Evolutionary conservation across 2,113 vertebrate species (phyloP).

Genomic region (Macquaria australasica): DNA sequence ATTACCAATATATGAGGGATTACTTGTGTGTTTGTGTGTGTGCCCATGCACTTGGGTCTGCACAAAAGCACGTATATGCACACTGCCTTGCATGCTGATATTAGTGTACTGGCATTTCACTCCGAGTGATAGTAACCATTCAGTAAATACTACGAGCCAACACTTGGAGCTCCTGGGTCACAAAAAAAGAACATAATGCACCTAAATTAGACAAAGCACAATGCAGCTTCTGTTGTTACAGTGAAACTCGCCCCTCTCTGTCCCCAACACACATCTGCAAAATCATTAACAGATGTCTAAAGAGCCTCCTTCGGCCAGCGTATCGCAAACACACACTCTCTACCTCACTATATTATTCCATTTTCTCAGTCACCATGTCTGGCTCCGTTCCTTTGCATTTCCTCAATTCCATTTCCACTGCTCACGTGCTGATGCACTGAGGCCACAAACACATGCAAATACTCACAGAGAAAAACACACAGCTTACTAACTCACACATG

Average conservation of each 20-base stretch:
- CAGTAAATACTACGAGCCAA: slow-evolving; percentile 40
- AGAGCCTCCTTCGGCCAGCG: slow-evolving; percentile 63
- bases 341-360: slow-evolving; percentile 59
- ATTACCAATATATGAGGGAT: slow-evolving; percentile 45
- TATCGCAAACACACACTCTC: slow-evolving; percentile 60
- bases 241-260: slow-evolving; percentile 70
- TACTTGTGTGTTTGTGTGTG: neutral
- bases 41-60: neutral
- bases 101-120: slow-evolving; percentile 37
- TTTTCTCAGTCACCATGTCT: slow-evolving; percentile 60
- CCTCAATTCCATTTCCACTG: slow-evolving; percentile 19
- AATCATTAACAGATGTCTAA: slow-evolving; percentile 86
- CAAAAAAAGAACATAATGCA: slow-evolving; percentile 74
- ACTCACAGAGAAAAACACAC: slow-evolving; percentile 27
- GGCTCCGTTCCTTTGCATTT: slow-evolving; percentile 51
- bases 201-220: slow-evolving; percentile 82
- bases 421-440: slow-evolving; percentile 30
- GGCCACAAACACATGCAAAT: slow-evolving; percentile 47
- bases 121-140: slow-evolving; percentile 55
- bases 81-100: neutral
- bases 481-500: slow-evolving; percentile 17
- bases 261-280: slow-evolving; percentile 79
- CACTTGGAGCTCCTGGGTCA: slow-evolving; percentile 53
- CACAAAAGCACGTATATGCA: neutral
- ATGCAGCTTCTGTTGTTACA: slow-evolving; percentile 85